These are phyloP conservation scores for Torymus aiolomorphi DNA, from an alignment of 2,888 invertebrate genomes.

Conservation along the genomic window DNA sequence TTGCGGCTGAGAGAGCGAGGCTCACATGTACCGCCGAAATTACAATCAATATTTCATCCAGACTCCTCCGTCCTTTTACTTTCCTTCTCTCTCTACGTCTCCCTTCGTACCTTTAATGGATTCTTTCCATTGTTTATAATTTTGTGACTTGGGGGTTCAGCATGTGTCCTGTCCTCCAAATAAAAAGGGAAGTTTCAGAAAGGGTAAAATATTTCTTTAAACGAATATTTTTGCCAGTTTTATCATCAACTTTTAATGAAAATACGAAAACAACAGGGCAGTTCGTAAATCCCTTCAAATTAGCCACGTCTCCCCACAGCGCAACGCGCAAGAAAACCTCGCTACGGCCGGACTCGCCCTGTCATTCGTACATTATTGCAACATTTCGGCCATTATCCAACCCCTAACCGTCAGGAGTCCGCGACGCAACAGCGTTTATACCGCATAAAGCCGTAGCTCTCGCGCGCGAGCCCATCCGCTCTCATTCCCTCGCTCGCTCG, in stretches of 20 bases:
- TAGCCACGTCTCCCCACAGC: no score
- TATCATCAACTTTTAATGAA: no score
- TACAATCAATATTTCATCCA: conserved; percentile 54
- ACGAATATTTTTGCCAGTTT: no score
- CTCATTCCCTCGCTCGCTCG: conserved; percentile 57
- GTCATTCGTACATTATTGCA: conserved; percentile 62
- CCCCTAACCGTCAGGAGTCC: conserved; percentile 59
- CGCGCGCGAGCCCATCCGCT: conserved; percentile 61
- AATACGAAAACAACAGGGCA: no score
- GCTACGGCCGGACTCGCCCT: no score
- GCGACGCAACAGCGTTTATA: conserved; percentile 63
- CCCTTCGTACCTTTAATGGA: conserved; percentile 12
- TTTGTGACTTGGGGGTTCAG: no score
- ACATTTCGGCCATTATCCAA: conserved; percentile 65
- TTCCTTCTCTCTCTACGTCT: no score
- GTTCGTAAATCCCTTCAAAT: no score
- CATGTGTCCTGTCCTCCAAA: no score
- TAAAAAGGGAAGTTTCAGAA: no score
- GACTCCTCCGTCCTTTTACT: conserved; percentile 9
- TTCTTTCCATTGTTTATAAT: conserved; percentile 9
- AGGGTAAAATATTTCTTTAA: no score
- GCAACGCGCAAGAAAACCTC: no score
- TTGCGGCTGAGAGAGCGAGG: conserved; percentile 1
- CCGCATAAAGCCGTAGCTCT: conserved; percentile 64
- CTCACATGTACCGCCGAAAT: conserved; percentile 46